Conservation (phyloP, 2,888 invertebrate genomes). For the Cremastinae sp. region DNA sequence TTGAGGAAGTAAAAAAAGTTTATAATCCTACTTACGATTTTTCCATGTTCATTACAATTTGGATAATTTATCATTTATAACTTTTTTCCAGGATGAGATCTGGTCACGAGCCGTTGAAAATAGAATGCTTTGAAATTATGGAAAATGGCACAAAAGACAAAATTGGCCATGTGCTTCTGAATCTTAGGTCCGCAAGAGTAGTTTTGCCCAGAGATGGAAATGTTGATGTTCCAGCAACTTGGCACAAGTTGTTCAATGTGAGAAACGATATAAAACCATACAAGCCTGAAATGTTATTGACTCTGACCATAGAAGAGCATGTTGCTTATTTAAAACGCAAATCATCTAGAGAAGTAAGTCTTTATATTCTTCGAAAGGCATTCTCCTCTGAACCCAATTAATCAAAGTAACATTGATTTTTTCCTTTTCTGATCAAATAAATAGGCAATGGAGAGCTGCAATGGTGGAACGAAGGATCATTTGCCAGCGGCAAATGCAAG, state of each 20-base stretch:
- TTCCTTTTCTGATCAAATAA: constrained; percentile 1
- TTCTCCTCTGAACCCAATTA: not conserved
- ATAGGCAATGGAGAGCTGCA: constrained; percentile 20
- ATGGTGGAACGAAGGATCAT: constrained; percentile 10
- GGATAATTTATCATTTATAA: not conserved
- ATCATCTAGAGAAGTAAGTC: constrained; percentile 43
- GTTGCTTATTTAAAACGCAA: constrained; percentile 51
- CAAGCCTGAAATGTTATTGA: constrained; percentile 77
- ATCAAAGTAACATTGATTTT: not conserved
- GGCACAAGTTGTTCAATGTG: constrained; percentile 77
- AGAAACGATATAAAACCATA: constrained; percentile 74
- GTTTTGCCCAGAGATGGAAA: constrained; percentile 81
- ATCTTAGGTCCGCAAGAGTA: constrained; percentile 86
- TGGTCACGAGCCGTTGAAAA: constrained; percentile 87
- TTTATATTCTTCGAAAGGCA: not conserved
- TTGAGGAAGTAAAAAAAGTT: constrained; percentile 83
- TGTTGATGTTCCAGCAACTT: constrained; percentile 71
- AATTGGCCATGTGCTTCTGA: constrained; percentile 86
- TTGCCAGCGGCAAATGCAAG: not conserved
- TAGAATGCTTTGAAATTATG: constrained; percentile 85
- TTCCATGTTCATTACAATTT: not conserved
- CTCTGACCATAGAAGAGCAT: constrained; percentile 75
- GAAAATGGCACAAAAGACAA: constrained; percentile 83
- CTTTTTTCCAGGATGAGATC: constrained; percentile 83
- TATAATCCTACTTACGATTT: not conserved